These are phyloP conservation scores for Hydra vulgaris DNA, from an alignment of 30 jellyfish, hydroid and myxozoan genomes.

Conservation along the genomic window DNA sequence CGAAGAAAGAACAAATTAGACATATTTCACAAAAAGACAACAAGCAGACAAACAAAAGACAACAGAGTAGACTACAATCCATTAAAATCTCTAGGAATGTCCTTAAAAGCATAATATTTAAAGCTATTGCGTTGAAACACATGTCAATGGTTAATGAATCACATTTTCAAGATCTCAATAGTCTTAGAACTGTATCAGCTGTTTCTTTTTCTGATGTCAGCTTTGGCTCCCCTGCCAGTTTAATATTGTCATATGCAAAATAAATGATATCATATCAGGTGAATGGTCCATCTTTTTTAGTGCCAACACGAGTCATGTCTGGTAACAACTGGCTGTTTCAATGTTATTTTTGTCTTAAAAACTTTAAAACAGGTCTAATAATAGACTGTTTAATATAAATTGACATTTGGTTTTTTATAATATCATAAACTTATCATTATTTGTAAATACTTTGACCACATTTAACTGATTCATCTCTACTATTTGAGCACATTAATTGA, in stretches of 20 bases:
- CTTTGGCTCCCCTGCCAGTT: not conserved
- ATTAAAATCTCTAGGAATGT: not conserved
- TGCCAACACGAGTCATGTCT: not conserved
- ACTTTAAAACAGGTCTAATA: too few species aligned
- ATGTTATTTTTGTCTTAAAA: too few species aligned
- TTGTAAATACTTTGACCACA: too few species aligned
- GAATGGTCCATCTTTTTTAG: not conserved
- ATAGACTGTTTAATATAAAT: too few species aligned
- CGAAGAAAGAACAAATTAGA: too few species aligned
- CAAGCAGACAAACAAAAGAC: too few species aligned
- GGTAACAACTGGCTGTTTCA: not conserved
- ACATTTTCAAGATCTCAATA: not conserved
- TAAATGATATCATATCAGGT: not conserved
- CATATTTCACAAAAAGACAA: too few species aligned
- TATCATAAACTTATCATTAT: too few species aligned
- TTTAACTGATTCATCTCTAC: too few species aligned
- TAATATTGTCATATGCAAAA: not conserved
- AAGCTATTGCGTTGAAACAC: not conserved
- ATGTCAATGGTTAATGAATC: not conserved
- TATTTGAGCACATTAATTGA: too few species aligned
- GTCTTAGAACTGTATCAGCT: not conserved
- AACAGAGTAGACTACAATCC: not conserved
- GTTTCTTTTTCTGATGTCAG: not conserved
- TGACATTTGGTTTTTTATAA: too few species aligned
- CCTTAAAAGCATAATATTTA: not conserved